phyloP scores from a whole-genome alignment of 64 coral and sea anemone species.

The Stichodactyla helianthus region DNA sequence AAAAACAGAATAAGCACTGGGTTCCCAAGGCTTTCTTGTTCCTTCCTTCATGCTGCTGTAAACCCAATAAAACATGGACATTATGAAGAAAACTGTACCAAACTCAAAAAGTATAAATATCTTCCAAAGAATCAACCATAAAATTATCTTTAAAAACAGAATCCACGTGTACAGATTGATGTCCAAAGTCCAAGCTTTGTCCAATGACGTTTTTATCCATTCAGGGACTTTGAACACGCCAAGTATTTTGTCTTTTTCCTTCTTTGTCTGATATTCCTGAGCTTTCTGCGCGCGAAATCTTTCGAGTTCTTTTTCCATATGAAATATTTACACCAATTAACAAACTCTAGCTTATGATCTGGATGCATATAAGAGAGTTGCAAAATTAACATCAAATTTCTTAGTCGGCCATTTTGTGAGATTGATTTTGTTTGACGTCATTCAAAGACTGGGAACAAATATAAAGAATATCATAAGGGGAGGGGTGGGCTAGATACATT shows the following conservation, averaged over 20 bases:
- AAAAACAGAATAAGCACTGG: conserved; percentile 95
- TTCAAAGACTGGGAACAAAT: not conserved
- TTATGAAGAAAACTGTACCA: conserved; percentile 83
- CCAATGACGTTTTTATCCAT: conserved; percentile 13
- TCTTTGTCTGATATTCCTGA: conserved; percentile 40
- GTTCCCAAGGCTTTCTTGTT: conserved; percentile 81
- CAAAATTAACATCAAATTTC: not conserved
- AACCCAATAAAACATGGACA: conserved; percentile 94
- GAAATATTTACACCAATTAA: not conserved
- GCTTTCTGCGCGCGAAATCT: conserved; percentile 80
- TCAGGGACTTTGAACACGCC: not conserved
- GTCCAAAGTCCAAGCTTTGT: not conserved
- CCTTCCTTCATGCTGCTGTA: conserved; percentile 81
- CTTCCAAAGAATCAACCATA: conserved; percentile 79
- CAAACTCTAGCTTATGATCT: not conserved
- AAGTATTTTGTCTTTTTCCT: not conserved
- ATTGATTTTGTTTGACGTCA: not conserved
- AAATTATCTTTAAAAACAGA: conserved; percentile 67
- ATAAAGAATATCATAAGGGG: not conserved
- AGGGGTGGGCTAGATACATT: not conserved
- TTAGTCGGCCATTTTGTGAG: not conserved
- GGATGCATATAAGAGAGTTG: no score
- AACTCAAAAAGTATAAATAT: conserved; percentile 95
- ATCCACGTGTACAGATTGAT: conserved; percentile 29
- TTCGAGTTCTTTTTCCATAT: conserved; percentile 81